A percentile compares a stretch with the other conserved stretches of the same genome.
Conservation (phyloP, 2,797 vertebrate species). For the Neomorphus geoffroyi region DNA sequence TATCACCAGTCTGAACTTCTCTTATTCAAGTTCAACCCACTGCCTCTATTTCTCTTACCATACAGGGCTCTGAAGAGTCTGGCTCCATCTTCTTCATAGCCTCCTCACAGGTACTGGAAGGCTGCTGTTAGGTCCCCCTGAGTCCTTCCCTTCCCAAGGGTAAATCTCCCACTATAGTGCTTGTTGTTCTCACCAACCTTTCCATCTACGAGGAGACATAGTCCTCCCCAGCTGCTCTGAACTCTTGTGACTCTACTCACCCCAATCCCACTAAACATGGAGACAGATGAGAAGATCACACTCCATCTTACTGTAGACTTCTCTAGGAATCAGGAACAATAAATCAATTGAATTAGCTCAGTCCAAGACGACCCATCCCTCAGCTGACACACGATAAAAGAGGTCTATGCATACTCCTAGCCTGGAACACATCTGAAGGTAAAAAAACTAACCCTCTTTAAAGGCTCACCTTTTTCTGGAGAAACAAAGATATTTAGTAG, state of each 20-base stretch:
- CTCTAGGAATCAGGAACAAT: background rate
- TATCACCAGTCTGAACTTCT: background rate
- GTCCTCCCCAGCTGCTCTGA: background rate
- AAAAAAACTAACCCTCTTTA: background rate
- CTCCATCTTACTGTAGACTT: background rate
- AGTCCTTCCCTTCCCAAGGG: background rate
- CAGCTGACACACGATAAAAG: background rate
- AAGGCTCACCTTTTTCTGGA: background rate
- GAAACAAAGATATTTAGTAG: background rate
- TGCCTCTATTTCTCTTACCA: background rate
- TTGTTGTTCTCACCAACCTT: background rate
- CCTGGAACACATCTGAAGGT: background rate
- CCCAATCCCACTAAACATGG: background rate
- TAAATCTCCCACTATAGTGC: background rate
- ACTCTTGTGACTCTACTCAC: background rate
- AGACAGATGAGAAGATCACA: background rate
- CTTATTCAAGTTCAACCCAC: background rate
- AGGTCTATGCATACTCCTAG: background rate
- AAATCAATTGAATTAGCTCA: background rate
- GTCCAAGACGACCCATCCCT: background rate
- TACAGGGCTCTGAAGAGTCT: background rate
- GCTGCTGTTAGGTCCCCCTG: background rate
- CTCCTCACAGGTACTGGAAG: background rate
- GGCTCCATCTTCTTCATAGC: background rate
- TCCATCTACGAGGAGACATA: background rate